These are phyloP conservation scores for Leuctra nigra DNA, from an alignment of 2,888 invertebrate species.

Conservation along the genomic window DNA sequence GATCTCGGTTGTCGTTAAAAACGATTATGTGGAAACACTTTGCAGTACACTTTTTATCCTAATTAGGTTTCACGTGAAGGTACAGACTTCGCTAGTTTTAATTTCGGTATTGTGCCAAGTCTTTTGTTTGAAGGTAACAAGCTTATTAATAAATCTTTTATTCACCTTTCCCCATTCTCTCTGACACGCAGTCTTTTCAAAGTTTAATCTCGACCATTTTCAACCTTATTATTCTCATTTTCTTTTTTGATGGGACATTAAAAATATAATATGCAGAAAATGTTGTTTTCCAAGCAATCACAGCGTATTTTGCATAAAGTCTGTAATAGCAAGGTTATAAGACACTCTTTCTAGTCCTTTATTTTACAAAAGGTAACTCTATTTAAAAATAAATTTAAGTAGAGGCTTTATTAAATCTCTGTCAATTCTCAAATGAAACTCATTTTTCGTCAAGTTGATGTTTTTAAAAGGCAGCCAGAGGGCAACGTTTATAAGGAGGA, in stretches of 20 bases:
- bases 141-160: conserved; percentile 25
- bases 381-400: conserved; percentile 23
- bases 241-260: conserved; percentile 26
- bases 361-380: conserved; percentile 15
- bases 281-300: conserved; percentile 25
- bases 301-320: conserved; percentile 1
- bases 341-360: conserved; percentile 13
- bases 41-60: neutral
- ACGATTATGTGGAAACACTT: neutral
- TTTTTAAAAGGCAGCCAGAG: conserved; percentile 30
- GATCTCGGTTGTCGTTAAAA: no score
- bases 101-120: conserved; percentile 16
- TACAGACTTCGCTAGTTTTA: conserved; percentile 14
- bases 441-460: conserved; percentile 30
- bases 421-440: conserved; percentile 32
- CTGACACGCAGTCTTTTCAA: conserved; percentile 18
- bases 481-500: conserved; percentile 28
- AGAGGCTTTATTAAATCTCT: conserved; percentile 30
- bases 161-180: conserved; percentile 7
- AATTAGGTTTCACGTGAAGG: neutral
- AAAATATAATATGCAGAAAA: conserved; percentile 28
- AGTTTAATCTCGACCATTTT: conserved; percentile 25
- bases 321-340: conserved; percentile 19
- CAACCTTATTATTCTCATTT: conserved; percentile 24
- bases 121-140: conserved; percentile 18